Base-by-base conservation (phyloP, 2,113 vertebrate species). In the Ginglymostoma cirratum region DNA sequence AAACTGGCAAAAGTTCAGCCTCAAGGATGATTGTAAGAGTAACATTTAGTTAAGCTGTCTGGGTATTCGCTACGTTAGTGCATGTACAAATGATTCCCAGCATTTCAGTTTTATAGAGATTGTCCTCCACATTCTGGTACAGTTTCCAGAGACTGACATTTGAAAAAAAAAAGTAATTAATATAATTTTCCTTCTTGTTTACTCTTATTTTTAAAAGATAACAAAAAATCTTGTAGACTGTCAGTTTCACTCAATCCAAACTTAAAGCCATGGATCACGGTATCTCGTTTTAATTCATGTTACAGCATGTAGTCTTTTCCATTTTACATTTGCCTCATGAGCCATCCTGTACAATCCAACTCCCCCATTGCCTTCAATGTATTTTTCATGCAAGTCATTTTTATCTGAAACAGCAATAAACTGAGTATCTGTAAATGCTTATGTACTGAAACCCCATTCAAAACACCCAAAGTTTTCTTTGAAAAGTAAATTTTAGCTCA, bases 1-100 rank as follows among this genome's bases (percentile, higher is more conserved):
- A 96, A 99, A 99, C 98, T 99, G 99, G 99, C 99, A 99, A 97
- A 99, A 99, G 89, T 99, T 99, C 97, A 99, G 99, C 97, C 98
- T 99, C 97, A 99, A 99, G 97, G 99, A 99, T 4, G 99, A 99
- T 96, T 99, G 99, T 99, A 97, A 98, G 99, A 97, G 96, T 0
- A 95, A 95, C 27, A 23, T 10, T 48, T 52, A n/a, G 34, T n/a
- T 78, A 80, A 80, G 27, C 8, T 80, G 6, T 30, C 14, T 65
- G 34, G 10, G 30, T 83, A 38, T 21, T 72, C 8, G 24, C 85
- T 34, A 38, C 23, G 61, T 66, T 67, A 15, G 34, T 65, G 48
- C 2, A 5, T n/a, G 1, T 14, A 21, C 34, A 65, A 21, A 92
- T 38, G 6, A 61, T 92, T 67, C 61, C 34, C 23, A 10, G 30